Conservation (phyloP, 2,888 invertebrate species). For the Cheilosia urbana region DNA sequence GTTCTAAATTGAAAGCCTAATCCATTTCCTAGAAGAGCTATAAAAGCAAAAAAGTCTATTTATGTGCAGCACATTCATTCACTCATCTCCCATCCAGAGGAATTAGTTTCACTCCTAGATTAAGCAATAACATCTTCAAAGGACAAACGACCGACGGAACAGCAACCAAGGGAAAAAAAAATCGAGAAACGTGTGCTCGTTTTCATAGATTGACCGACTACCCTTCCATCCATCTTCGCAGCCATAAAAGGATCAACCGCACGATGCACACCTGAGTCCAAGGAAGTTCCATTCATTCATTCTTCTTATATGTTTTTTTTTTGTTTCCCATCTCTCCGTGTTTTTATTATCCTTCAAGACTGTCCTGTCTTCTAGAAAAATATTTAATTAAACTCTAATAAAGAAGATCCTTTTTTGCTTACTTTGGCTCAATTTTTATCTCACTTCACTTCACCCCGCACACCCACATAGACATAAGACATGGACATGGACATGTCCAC, state of each 20-base stretch:
- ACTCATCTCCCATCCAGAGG: constrained; percentile 55
- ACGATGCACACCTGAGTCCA: constrained; percentile 66
- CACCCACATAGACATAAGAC: constrained; percentile 31
- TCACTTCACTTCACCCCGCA: constrained; percentile 48
- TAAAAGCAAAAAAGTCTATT: constrained; percentile 49
- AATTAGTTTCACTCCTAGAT: constrained; percentile 51
- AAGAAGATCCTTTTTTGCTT: constrained; percentile 81
- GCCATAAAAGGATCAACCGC: constrained; percentile 72
- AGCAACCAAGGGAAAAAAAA: constrained; percentile 2
- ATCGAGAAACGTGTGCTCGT: constrained; percentile 44
- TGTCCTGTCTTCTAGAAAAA: constrained; percentile 69
- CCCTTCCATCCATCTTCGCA: constrained; percentile 69
- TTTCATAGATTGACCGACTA: constrained; percentile 67
- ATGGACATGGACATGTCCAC: constrained; percentile 57
- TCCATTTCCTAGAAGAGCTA: constrained; percentile 24
- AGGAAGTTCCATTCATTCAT: constrained; percentile 24
- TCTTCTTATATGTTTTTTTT: neutral
- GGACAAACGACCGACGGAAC: constrained; percentile 10
- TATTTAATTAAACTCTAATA: constrained; percentile 84
- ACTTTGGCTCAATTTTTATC: constrained; percentile 73
- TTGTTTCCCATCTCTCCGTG: neutral
- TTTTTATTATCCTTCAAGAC: constrained; percentile 69
- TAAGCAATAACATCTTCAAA: constrained; percentile 39
- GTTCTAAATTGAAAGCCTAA: constrained; percentile 38
- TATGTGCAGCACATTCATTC: constrained; percentile 39